Evolutionary conservation across 2,797 vertebrate genomes (phyloP).

Genomic region (Sibirionetta formosa): DNA sequence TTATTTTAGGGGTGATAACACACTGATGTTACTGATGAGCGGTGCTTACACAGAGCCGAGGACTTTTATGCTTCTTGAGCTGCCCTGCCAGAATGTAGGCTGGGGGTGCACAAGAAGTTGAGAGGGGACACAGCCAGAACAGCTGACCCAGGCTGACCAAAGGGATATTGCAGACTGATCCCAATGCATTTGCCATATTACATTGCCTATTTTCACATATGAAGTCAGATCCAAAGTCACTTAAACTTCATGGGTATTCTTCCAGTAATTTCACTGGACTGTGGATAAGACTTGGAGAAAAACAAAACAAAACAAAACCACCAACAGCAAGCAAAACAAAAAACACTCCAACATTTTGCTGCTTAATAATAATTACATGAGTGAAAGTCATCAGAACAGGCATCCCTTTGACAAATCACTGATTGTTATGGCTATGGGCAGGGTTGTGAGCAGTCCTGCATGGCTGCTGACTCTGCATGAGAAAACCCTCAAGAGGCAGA

Average conservation of each 20-base stretch:
- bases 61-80: too few relatives aligned
- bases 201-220: background rate
- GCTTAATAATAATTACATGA: background rate
- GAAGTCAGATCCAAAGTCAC: background rate
- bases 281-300: background rate
- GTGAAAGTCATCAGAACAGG: background rate
- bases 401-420: background rate
- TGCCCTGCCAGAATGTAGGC: too few relatives aligned
- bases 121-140: too few relatives aligned
- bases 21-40: too few relatives aligned
- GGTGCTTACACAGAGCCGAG: too few relatives aligned
- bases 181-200: background rate
- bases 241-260: background rate
- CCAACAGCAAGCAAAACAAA: background rate
- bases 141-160: too few relatives aligned
- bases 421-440: background rate
- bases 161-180: background rate
- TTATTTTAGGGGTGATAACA: too few relatives aligned
- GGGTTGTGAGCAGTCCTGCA: background rate
- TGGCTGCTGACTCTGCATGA: background rate
- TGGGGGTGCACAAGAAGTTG: too few relatives aligned
- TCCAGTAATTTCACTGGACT: background rate
- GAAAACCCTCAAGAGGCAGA: background rate
- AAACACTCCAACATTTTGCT: background rate
- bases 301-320: background rate